phyloP scores from a whole-genome alignment of 2,888 invertebrate genomes.

The Lasioglossum oenotherae region DNA sequence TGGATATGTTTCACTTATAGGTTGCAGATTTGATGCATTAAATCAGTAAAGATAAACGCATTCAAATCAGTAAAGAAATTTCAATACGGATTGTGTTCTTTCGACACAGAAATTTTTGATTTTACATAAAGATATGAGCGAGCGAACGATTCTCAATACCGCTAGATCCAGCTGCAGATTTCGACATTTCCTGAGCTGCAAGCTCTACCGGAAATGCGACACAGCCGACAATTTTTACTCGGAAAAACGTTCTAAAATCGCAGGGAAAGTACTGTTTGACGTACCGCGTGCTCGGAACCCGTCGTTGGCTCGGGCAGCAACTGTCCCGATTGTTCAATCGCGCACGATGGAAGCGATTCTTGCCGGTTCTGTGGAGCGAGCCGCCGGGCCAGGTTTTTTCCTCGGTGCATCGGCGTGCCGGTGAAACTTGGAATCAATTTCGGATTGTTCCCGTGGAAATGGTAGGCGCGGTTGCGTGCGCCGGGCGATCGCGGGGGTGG shows the following conservation, averaged over 20 bases:
- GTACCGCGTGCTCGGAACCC: not conserved
- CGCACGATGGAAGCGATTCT: slow-evolving; percentile 11
- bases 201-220: not conserved
- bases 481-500: slow-evolving; percentile 11
- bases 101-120: not conserved
- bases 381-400: not conserved
- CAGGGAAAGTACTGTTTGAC: not conserved
- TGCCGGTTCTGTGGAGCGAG: not conserved
- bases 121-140: not conserved
- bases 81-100: not conserved
- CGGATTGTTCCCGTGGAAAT: not conserved
- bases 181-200: not conserved
- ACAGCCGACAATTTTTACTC: too few relatives aligned
- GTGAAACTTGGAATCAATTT: slow-evolving; percentile 33
- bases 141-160: not conserved
- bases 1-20: too few relatives aligned
- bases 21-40: too few relatives aligned
- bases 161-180: not conserved
- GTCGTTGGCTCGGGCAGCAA: not conserved
- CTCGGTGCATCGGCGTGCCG: not conserved
- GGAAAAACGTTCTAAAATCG: not conserved
- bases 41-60: too few relatives aligned
- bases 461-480: slow-evolving; percentile 3
- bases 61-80: too few relatives aligned
- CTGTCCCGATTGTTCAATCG: slow-evolving; percentile 24